phyloP scores from a whole-genome alignment of 2,113 vertebrate genomes.

The Anseranas semipalmata region DNA sequence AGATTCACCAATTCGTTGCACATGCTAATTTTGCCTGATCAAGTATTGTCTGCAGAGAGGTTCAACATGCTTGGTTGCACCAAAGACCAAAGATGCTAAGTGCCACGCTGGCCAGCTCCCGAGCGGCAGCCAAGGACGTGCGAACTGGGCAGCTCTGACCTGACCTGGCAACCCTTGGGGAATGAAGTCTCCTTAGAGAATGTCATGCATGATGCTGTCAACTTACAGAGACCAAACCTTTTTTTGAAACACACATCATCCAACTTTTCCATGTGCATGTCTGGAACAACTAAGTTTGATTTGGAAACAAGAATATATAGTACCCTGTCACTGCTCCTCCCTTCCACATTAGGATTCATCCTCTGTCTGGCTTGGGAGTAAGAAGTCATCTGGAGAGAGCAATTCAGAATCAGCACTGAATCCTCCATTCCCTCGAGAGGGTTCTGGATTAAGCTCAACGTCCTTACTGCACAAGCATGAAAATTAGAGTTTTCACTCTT shows the following conservation, averaged over 20 bases:
- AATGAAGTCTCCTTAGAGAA: neutral
- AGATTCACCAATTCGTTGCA: neutral
- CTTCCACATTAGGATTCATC: neutral
- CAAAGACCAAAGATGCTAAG: neutral
- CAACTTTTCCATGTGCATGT: neutral
- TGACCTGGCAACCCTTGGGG: neutral
- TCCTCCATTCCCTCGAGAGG: neutral
- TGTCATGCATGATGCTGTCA: neutral
- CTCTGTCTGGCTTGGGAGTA: rapidly evolving
- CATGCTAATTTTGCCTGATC: neutral
- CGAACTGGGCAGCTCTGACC: neutral
- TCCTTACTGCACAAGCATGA: neutral
- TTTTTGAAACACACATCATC: neutral
- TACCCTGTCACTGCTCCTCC: neutral
- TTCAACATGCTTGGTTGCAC: neutral
- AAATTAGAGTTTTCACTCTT: neutral
- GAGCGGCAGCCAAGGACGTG: neutral
- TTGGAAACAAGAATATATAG: neutral
- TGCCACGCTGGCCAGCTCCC: rapidly evolving
- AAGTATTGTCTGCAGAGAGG: neutral
- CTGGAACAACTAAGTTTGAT: neutral
- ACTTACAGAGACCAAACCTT: neutral
- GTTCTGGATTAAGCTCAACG: neutral
- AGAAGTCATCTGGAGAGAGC: neutral
- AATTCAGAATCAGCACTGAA: neutral